Conservation (phyloP, 2,797 vertebrate species). For the Melanotaenia trifasciata region DNA sequence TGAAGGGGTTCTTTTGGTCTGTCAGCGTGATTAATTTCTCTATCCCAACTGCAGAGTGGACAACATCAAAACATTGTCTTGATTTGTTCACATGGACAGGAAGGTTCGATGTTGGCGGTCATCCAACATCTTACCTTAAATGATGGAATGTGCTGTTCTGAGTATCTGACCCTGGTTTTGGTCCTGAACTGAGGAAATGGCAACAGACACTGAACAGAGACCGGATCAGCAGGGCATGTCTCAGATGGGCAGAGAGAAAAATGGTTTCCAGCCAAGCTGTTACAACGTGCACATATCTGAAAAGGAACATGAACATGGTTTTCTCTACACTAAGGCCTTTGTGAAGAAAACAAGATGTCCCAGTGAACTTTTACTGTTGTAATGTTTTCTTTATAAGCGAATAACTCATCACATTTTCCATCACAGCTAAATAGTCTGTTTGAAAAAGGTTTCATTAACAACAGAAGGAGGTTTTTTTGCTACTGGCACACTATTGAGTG, state of each 20-base stretch:
- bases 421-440: slow-evolving; percentile 43
- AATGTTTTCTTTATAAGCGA: slow-evolving; percentile 35
- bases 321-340: not conserved
- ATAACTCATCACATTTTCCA: slow-evolving; percentile 53
- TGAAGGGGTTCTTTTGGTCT: slow-evolving; percentile 7
- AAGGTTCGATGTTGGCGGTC: slow-evolving; percentile 61
- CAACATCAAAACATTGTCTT: slow-evolving; percentile 51
- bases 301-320: slow-evolving; percentile 16
- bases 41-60: slow-evolving; percentile 25
- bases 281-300: slow-evolving; percentile 9
- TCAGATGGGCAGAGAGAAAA: slow-evolving; percentile 29
- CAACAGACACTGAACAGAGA: slow-evolving; percentile 33
- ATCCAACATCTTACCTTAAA: slow-evolving; percentile 28
- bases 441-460: slow-evolving; percentile 59
- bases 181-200: slow-evolving; percentile 24
- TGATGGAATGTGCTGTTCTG: slow-evolving; percentile 58
- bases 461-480: slow-evolving; percentile 46
- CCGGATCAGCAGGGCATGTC: slow-evolving; percentile 1
- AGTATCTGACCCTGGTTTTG: slow-evolving; percentile 52
- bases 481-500: slow-evolving; percentile 44
- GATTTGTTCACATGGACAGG: slow-evolving; percentile 49
- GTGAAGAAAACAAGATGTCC: not conserved
- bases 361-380: not conserved
- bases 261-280: slow-evolving; percentile 22
- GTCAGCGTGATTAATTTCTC: slow-evolving; percentile 47